Base-by-base conservation (phyloP, 35 echinoderm and acorn worm genomes). In the Heliocidaris erythrogramma region DNA sequence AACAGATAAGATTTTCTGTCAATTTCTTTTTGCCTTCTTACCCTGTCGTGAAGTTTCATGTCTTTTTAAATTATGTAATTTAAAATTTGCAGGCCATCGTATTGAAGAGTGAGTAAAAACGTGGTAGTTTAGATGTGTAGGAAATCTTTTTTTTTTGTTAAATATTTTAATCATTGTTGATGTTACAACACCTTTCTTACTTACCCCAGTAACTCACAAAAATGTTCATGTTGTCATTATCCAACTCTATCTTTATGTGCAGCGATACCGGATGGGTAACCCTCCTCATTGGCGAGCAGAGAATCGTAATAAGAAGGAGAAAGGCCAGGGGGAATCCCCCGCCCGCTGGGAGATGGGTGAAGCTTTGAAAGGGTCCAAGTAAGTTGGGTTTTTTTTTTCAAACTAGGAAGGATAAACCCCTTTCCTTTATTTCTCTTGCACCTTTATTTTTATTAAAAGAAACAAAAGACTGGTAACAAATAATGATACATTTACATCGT, bases 251-350 rank as follows among this genome's bases (percentile, higher is more conserved):
- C 30, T 92, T n/a, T 49, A 4, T 49, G 29, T 94, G 35, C 94
- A 99, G 98, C 89, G 96, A 6, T 99, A 99, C 85, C 78, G 96
- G 32, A 97, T 89, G 87, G 87, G 87, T 48, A 92, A 92, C 30
- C 31, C 9, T 30, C 98, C 97, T 42, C 97, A 99, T 90, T 99
- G 98, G 98, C 95, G 90, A 12, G 94, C 93, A 32, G 98, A 99
- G 95, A 91, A 95, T 29, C 86, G 47, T 95, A 97, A 92, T 48
- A 30, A 86, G 31, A 16, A 85, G 85, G 86, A 84, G 93, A 11
- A 87, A 18, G 94, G 94, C 27, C 94, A 96, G 94, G 59, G 85
- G 49, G 93, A 52, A 21, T 42, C 90, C 32, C 49, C 65, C 65
- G 97, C 91, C 53, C 94, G 93, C 21, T 98, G 97, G 97, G 97